Base-by-base conservation (phyloP, 2,888 invertebrate species). In the Epinotia bilunana region DNA sequence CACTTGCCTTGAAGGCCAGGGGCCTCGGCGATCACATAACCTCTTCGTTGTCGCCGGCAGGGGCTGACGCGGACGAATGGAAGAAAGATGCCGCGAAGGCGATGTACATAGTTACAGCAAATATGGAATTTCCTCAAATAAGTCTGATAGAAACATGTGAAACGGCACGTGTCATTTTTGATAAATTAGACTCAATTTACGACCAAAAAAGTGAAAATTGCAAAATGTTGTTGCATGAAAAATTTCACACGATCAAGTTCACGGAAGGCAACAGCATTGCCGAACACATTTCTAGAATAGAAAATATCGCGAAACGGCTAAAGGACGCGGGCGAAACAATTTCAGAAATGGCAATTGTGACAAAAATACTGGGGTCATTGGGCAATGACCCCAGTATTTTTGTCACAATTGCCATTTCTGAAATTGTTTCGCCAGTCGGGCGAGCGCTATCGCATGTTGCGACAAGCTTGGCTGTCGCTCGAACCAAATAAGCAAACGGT, bases 381-480 rank as follows among this genome's bases (percentile, higher is more conserved):
- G n/a, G n/a, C n/a, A n/a, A n/a, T n/a, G n/a, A n/a, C n/a, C n/a
- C n/a, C n/a, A n/a, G n/a, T n/a, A n/a, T n/a, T n/a, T n/a, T n/a
- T n/a, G n/a, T n/a, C n/a, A n/a, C n/a, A n/a, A n/a, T n/a, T n/a
- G n/a, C n/a, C n/a, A n/a, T n/a, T n/a, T n/a, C n/a, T n/a, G n/a
- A n/a, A n/a, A n/a, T n/a, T n/a, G n/a, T n/a, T n/a, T n/a, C n/a
- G n/a, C 69, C 74, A n/a, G n/a, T n/a, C n/a, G n/a, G n/a, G n/a
- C 18, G 63, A 68, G n/a, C 61, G 58, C 28, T 76, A 76, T 69
- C 39, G 76, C 16, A 68, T 68, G 46, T 18, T 76, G 13, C 67
- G 76, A 18, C 76, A 76, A 76, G 75, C 75, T n/a, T 75, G 72
- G 75, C 20, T 75, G 18, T 67, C 75, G 13, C 33, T 76, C 1